These are phyloP conservation scores for Chrysodeixis includens DNA, from an alignment of 2,888 invertebrate genomes.

Conservation along the genomic window DNA sequence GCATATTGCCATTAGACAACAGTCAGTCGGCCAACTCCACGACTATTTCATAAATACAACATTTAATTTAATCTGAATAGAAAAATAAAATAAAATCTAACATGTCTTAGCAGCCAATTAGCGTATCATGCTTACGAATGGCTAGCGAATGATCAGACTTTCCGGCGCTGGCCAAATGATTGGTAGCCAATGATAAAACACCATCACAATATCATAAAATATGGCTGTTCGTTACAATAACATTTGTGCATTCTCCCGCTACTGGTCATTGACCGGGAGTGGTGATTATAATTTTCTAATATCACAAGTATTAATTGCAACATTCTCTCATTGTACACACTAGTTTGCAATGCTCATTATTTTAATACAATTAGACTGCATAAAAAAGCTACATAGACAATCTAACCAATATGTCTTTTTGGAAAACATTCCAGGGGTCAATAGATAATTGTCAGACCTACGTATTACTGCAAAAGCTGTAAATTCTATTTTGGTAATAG, in stretches of 20 bases:
- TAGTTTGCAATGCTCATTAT: conserved; percentile 60
- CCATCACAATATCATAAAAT: conserved; percentile 79
- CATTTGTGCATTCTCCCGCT: conserved; percentile 78
- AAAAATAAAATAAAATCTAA: conserved; percentile 38
- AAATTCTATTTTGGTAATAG: conserved; percentile 55
- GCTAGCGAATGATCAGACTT: conserved; percentile 38
- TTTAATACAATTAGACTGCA: conserved; percentile 61
- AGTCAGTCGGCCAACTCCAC: conserved; percentile 43
- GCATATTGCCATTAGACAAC: conserved; percentile 37
- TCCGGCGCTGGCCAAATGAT: conserved; percentile 47
- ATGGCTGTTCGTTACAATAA: conserved; percentile 84
- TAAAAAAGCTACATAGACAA: conserved; percentile 76
- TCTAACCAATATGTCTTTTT: conserved; percentile 77
- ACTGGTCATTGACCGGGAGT: conserved; percentile 52
- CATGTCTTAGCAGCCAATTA: conserved; percentile 43
- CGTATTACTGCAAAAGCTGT: conserved; percentile 57
- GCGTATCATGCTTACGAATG: conserved; percentile 34
- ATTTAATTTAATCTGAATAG: conserved; percentile 46
- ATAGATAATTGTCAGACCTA: conserved; percentile 50
- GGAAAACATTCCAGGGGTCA: conserved; percentile 63
- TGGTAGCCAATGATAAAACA: conserved; percentile 36
- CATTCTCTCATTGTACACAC: conserved; percentile 72
- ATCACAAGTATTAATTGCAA: conserved; percentile 86
- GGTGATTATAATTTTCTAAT: conserved; percentile 78
- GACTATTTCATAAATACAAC: conserved; percentile 36